A percentile compares a stretch with the other conserved stretches of the same genome.
phyloP scores from a whole-genome alignment of 2,113 vertebrate genomes.

The Parus major region DNA sequence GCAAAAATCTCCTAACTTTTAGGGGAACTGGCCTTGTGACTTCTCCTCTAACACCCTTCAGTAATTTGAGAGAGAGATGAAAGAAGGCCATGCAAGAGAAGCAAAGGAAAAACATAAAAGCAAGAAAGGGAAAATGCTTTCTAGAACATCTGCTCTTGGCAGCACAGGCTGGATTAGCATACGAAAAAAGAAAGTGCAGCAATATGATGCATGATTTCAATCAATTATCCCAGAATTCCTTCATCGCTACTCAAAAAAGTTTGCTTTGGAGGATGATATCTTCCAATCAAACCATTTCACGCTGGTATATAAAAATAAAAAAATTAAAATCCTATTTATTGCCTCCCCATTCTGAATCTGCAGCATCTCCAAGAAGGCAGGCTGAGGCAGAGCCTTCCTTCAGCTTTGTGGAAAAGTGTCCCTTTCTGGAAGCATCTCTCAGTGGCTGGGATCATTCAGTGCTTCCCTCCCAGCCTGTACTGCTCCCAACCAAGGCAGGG shows the following conservation, averaged over 20 bases:
- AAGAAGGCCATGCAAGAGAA: background rate
- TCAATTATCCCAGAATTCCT: background rate
- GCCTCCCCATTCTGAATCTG: background rate
- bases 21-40: background rate
- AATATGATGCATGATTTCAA: background rate
- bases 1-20: background rate
- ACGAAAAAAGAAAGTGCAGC: background rate
- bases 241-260: background rate
- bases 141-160: background rate
- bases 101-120: background rate
- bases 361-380: background rate
- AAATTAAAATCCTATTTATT: background rate
- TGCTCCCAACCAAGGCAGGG: background rate
- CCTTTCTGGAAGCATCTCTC: background rate
- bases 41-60: background rate
- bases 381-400: background rate
- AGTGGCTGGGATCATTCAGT: background rate
- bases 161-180: background rate
- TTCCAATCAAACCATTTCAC: background rate
- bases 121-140: background rate
- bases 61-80: background rate
- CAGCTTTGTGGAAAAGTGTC: background rate
- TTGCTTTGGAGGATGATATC: background rate
- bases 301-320: background rate
- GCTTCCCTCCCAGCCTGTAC: accelerated